Conservation (phyloP, 2,797 vertebrate genomes). For the Dendrocincla tyrannina region DNA sequence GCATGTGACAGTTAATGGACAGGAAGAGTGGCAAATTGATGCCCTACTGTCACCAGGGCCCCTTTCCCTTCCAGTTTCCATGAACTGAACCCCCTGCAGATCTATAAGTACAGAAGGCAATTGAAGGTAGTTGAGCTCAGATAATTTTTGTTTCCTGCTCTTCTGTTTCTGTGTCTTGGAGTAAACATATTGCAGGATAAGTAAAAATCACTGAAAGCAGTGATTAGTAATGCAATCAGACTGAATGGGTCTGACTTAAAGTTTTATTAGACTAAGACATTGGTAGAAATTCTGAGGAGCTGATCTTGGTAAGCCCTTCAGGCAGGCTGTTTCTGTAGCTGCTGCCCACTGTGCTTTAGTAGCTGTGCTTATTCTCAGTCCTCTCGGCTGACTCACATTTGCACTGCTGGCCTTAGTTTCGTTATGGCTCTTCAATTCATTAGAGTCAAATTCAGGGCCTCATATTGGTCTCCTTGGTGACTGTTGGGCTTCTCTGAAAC, state of each 20-base stretch:
- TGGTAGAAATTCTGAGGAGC: background rate
- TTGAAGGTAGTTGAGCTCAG: background rate
- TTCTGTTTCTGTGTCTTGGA: background rate
- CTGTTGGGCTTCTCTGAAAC: background rate
- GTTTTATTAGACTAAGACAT: background rate
- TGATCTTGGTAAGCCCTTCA: background rate
- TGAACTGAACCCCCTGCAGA: background rate
- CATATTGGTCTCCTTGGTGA: background rate
- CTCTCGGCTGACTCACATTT: accelerated
- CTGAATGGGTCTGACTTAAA: background rate
- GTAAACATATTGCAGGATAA: background rate
- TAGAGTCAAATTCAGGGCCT: background rate
- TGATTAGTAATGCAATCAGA: background rate
- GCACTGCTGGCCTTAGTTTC: background rate
- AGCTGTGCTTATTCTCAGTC: background rate
- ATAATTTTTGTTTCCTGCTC: background rate
- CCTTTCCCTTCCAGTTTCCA: background rate
- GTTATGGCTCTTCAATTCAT: background rate
- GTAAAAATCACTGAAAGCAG: background rate
- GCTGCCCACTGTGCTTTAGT: background rate
- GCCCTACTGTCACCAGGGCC: background rate
- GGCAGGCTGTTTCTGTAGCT: background rate
- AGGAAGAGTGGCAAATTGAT: background rate
- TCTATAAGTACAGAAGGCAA: background rate
- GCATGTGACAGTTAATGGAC: background rate